Percentiles rank a stretch among this genome's conserved stretches.
phyloP scores from a whole-genome alignment of 1,140 invertebrate genomes.

The Drosophila sp. region DNA sequence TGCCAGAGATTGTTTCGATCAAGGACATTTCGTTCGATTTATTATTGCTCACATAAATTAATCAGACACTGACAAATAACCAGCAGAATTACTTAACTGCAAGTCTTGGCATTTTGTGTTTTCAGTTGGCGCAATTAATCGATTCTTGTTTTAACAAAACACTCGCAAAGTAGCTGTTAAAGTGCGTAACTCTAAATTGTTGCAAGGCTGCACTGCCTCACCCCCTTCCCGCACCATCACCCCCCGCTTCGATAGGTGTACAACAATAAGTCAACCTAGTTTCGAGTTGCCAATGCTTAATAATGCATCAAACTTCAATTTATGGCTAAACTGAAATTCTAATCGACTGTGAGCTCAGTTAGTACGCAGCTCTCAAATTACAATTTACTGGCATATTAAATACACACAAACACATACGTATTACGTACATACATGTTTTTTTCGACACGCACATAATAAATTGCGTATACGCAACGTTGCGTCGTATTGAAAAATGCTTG shows the following conservation, averaged over 20 bases:
- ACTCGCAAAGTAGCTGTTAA: conserved; percentile 20
- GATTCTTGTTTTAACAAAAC: conserved; percentile 49
- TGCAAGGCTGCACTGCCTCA: conserved; percentile 14
- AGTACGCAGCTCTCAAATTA: conserved; percentile 63
- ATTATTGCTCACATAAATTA: conserved; percentile 66
- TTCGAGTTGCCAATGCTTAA: conserved; percentile 48
- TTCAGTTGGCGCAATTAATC: conserved; percentile 69
- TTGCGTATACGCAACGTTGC: conserved; percentile 76
- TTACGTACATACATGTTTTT: conserved; percentile 9
- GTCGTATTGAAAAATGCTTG: conserved; percentile 70
- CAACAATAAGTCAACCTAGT: conserved; percentile 66
- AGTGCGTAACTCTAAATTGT: conserved; percentile 46
- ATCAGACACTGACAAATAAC: conserved; percentile 74
- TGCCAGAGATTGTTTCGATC: neutral
- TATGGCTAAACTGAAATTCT: conserved; percentile 72
- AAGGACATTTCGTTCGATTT: conserved; percentile 19
- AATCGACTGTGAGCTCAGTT: conserved; percentile 52
- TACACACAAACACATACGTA: neutral
- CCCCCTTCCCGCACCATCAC: neutral
- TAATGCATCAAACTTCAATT: conserved; percentile 56
- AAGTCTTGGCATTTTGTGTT: conserved; percentile 42
- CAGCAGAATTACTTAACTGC: conserved; percentile 70
- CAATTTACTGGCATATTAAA: conserved; percentile 69
- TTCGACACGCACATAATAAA: conserved; percentile 74
- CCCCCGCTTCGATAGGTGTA: conserved; percentile 24